Percentiles rank a stretch among this genome's conserved stretches.
phyloP scores from a whole-genome alignment of 1,140 invertebrate species.

The Chironomus striatipennis region DNA sequence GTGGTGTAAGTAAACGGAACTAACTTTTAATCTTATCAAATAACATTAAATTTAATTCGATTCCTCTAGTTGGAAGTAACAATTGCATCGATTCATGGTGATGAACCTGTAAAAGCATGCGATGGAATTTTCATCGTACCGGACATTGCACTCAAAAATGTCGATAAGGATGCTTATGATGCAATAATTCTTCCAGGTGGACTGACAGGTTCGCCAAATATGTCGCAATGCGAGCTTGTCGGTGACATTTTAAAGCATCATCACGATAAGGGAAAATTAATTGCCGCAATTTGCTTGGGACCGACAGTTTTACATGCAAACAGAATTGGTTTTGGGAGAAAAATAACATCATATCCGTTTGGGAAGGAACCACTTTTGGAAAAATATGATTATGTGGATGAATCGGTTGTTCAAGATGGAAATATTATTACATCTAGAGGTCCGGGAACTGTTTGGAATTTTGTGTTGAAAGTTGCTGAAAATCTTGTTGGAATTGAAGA shows the following conservation, averaged over 20 bases:
- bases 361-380: conserved; percentile 63
- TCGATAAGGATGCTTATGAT: conserved; percentile 45
- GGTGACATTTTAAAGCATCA: conserved; percentile 72
- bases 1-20: conserved; percentile 55
- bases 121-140: conserved; percentile 71
- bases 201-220: conserved; percentile 69
- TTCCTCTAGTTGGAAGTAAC: conserved; percentile 63
- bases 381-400: conserved; percentile 54
- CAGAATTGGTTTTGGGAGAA: conserved; percentile 70
- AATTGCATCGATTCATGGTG: conserved; percentile 66
- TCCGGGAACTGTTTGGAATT: conserved; percentile 89
- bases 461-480: conserved; percentile 79
- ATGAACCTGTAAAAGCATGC: conserved; percentile 63
- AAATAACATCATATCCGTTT: conserved; percentile 81
- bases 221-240: conserved; percentile 63
- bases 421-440: conserved; percentile 86
- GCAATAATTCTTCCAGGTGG: conserved; percentile 79
- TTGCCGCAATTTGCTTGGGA: conserved; percentile 91
- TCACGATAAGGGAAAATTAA: conserved; percentile 58
- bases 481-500: conserved; percentile 64
- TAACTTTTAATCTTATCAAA: background rate
- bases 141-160: conserved; percentile 61
- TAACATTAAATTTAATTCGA: background rate
- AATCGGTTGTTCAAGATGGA: conserved; percentile 71
- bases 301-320: conserved; percentile 83